Evolutionary conservation across 2,113 vertebrate species (phyloP).

Genomic region (Gymnocephalus cernua): DNA sequence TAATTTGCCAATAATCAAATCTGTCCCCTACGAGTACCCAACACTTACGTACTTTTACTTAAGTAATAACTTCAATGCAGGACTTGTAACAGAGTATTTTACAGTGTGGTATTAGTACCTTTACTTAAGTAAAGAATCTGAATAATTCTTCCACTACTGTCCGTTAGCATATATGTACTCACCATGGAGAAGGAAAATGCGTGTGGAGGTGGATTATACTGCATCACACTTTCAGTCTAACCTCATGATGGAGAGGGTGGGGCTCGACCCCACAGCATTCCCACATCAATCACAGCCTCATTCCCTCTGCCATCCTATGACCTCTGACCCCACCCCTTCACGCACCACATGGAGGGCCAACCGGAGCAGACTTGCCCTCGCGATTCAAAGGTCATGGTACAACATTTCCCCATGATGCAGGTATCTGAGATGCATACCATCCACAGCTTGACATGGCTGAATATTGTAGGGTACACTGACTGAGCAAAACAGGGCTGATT

Average conservation of each 20-base stretch:
- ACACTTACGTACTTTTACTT: no score
- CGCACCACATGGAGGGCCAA: constrained; percentile 56
- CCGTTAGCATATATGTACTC: constrained; percentile 27
- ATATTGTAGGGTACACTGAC: constrained; percentile 37
- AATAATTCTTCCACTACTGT: no score
- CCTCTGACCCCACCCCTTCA: constrained; percentile 64
- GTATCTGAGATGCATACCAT: constrained; percentile 48
- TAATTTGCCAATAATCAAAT: no score
- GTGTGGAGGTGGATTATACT: constrained; percentile 13
- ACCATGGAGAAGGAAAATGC: background rate
- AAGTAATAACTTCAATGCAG: no score
- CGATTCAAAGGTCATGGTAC: constrained; percentile 55
- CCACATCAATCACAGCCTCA: constrained; percentile 72
- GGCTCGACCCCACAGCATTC: constrained; percentile 51
- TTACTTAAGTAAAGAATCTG: no score
- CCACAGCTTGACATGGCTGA: constrained; percentile 51
- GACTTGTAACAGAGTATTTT: no score
- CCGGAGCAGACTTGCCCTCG: constrained; percentile 50
- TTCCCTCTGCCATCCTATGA: constrained; percentile 47
- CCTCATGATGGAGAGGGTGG: constrained; percentile 59
- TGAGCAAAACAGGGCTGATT: constrained; percentile 20
- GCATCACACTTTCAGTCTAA: constrained; percentile 41
- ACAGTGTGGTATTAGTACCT: no score
- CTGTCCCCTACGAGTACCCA: no score
- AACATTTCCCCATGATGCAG: constrained; percentile 54